These are phyloP conservation scores for Eclectus roratus DNA, from an alignment of 2,113 vertebrate species.

Conservation along the genomic window DNA sequence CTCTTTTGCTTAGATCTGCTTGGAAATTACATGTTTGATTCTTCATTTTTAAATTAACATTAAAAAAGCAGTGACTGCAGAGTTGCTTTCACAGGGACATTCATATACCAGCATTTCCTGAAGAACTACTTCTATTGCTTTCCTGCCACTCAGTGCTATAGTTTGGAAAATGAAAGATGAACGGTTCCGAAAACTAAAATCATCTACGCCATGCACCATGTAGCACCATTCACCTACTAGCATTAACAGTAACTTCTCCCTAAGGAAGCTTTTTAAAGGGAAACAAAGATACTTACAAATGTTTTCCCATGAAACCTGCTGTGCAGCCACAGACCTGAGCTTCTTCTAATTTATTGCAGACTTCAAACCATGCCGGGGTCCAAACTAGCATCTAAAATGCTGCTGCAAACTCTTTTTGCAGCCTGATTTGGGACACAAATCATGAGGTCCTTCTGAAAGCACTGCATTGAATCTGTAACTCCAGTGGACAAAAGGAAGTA, in stretches of 20 bases:
- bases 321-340: background rate
- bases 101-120: background rate
- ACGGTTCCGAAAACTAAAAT: background rate
- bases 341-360: background rate
- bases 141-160: background rate
- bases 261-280: background rate
- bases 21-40: background rate
- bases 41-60: background rate
- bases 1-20: background rate
- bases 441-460: background rate
- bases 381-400: background rate
- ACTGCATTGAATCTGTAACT: background rate
- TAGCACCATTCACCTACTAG: background rate
- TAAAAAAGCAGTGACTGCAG: background rate
- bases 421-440: background rate
- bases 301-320: background rate
- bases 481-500: background rate
- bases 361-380: background rate
- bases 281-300: background rate
- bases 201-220: background rate
- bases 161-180: background rate
- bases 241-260: background rate
- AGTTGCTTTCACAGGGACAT: background rate
- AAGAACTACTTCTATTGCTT: background rate
- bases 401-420: background rate